phyloP scores from a whole-genome alignment of 2,888 invertebrate genomes.

The Drosophila cracens region DNA sequence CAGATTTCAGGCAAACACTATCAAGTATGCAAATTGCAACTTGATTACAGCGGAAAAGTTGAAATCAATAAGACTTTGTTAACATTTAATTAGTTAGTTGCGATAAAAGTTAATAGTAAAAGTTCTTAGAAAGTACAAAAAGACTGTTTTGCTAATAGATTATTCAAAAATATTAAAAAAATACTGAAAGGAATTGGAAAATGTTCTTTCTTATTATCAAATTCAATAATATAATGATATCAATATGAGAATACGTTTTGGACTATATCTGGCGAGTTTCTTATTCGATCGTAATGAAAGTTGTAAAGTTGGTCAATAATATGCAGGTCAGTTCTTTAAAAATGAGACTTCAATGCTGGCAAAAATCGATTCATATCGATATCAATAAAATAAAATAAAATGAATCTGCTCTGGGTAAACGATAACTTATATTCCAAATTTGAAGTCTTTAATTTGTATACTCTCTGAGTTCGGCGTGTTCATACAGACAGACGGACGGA shows the following conservation, averaged over 20 bases:
- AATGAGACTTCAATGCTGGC: neutral
- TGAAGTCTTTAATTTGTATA: neutral
- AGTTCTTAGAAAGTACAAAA: neutral
- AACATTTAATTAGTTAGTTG: neutral
- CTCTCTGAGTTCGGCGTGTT: neutral
- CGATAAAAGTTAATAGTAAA: neutral
- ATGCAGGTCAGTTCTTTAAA: neutral
- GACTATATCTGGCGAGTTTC: neutral
- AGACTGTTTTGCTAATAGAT: neutral
- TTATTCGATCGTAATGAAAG: neutral
- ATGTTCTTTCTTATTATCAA: neutral
- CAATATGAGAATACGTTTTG: neutral
- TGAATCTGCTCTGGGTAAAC: accelerated
- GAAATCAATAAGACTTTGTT: neutral
- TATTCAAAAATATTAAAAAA: neutral
- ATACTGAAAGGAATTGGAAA: neutral
- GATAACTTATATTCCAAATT: neutral
- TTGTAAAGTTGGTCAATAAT: neutral
- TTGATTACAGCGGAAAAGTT: neutral
- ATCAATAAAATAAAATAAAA: neutral
- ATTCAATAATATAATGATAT: neutral
- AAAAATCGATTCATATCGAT: neutral
- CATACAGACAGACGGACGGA: neutral
- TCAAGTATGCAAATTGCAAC: slow-evolving; percentile 11
- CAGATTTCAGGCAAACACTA: slow-evolving; percentile 32